phyloP scores from a whole-genome alignment of 2,797 vertebrate species.

The Malacoctenus gilli region DNA sequence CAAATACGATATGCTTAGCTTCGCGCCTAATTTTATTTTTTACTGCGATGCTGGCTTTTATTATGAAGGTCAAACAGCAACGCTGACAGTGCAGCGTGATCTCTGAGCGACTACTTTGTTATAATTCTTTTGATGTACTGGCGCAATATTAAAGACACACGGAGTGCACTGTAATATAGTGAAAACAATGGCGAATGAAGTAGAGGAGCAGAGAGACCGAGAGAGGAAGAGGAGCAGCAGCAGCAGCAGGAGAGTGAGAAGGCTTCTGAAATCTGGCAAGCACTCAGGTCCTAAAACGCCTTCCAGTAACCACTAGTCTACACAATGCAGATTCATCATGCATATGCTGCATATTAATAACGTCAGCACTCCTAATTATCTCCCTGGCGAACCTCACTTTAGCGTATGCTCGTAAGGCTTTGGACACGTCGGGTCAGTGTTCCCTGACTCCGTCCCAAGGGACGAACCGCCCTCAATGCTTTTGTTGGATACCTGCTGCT shows the following conservation, averaged over 20 bases:
- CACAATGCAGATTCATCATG: slow-evolving; percentile 1
- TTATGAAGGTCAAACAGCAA: slow-evolving; percentile 16
- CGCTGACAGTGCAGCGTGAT: slow-evolving; percentile 4
- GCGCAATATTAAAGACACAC: too few species aligned
- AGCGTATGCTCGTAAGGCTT: background rate
- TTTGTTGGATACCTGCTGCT: too few species aligned
- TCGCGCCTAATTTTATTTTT: slow-evolving; percentile 3
- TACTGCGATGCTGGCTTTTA: background rate
- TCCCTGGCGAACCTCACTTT: slow-evolving; percentile 7
- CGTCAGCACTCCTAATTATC: background rate
- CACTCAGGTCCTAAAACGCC: too few species aligned
- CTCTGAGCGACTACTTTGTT: background rate
- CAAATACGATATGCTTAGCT: slow-evolving; percentile 27
- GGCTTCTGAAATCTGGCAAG: background rate
- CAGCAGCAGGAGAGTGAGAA: too few species aligned
- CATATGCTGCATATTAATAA: slow-evolving; percentile 11
- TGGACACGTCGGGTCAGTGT: background rate
- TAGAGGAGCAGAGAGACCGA: too few species aligned
- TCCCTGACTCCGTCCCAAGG: too few species aligned
- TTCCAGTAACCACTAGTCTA: background rate
- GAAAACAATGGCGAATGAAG: too few species aligned
- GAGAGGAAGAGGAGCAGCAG: too few species aligned
- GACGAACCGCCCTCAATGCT: too few species aligned
- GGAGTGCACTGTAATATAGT: too few species aligned
- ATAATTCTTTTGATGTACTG: too few species aligned